phyloP scores from a whole-genome alignment of 2,797 vertebrate genomes.

The Yasuhikotakia modesta region DNA sequence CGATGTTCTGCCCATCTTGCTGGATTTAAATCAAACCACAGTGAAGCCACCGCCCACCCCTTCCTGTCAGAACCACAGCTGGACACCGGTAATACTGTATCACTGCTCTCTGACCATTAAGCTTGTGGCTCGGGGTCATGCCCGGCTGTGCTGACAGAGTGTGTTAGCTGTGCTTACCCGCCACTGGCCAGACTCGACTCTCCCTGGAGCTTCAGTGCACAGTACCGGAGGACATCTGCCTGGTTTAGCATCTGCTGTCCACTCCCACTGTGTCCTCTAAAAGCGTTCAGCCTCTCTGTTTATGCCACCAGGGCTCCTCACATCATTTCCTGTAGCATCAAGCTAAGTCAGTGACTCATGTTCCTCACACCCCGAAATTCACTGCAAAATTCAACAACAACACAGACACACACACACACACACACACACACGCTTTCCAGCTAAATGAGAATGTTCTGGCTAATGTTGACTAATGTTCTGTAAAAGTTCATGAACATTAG shows the following conservation, averaged over 20 bases:
- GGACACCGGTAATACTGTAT: conserved; percentile 1
- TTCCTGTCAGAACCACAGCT: conserved; percentile 26
- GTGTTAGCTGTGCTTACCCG: conserved; percentile 51
- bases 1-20: conserved; percentile 14
- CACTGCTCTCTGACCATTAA: conserved; percentile 15
- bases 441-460: too few species aligned
- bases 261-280: conserved; percentile 19
- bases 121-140: conserved; percentile 42
- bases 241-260: conserved; percentile 15
- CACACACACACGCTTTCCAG: neutral
- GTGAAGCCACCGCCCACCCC: conserved; percentile 8
- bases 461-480: too few species aligned
- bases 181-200: conserved; percentile 42
- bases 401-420: conserved; percentile 9
- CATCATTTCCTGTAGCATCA: conserved; percentile 40
- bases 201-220: conserved; percentile 27
- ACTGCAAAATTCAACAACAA: neutral
- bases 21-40: conserved; percentile 39
- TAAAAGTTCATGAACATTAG: too few species aligned
- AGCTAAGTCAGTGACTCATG: conserved; percentile 15
- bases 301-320: conserved; percentile 13
- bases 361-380: conserved; percentile 18
- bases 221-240: conserved; percentile 31
- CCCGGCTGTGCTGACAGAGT: conserved; percentile 50
- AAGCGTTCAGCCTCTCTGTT: conserved; percentile 23